A percentile compares a stretch with the other conserved stretches of the same genome.
phyloP scores from a whole-genome alignment of 2,113 vertebrate species.

The Diphyllodes magnificus region DNA sequence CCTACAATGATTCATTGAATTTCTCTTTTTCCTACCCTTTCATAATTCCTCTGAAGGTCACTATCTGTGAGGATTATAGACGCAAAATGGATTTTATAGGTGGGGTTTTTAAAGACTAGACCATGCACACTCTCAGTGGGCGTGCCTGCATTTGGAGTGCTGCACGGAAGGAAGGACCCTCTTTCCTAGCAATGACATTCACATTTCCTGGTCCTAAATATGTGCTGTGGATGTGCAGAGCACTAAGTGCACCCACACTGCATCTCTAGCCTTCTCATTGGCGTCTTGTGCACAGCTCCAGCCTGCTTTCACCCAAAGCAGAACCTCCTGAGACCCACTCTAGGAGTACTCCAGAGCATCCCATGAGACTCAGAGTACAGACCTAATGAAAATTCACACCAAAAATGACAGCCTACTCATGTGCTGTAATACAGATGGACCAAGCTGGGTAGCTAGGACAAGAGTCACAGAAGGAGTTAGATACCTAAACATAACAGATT shows the following conservation, averaged over 20 bases:
- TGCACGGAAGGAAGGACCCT: not conserved
- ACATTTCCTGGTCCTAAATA: not conserved
- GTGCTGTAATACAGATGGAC: rapidly evolving
- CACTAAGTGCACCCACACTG: not conserved
- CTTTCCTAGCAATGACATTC: not conserved
- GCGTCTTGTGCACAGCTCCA: not conserved
- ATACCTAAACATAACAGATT: not conserved
- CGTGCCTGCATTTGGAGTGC: not conserved
- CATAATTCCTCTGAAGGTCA: not conserved
- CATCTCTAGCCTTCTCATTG: rapidly evolving
- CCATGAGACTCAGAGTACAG: not conserved
- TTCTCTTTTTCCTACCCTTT: not conserved
- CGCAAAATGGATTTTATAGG: not conserved
- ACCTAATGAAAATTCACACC: not conserved
- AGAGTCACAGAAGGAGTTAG: not conserved
- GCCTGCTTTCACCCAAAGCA: not conserved
- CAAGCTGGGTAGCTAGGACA: not conserved
- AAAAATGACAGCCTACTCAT: not conserved
- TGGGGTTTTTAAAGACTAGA: not conserved
- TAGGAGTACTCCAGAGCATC: not conserved
- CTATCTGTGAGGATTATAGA: not conserved
- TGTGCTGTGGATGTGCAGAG: not conserved
- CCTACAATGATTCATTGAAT: not conserved
- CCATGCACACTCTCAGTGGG: not conserved
- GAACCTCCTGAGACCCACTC: not conserved